Evolutionary conservation across 2,797 vertebrate genomes (phyloP), one percentile per base, ranked within the genome.

Genomic region (Orestias chungarensis): DNA sequence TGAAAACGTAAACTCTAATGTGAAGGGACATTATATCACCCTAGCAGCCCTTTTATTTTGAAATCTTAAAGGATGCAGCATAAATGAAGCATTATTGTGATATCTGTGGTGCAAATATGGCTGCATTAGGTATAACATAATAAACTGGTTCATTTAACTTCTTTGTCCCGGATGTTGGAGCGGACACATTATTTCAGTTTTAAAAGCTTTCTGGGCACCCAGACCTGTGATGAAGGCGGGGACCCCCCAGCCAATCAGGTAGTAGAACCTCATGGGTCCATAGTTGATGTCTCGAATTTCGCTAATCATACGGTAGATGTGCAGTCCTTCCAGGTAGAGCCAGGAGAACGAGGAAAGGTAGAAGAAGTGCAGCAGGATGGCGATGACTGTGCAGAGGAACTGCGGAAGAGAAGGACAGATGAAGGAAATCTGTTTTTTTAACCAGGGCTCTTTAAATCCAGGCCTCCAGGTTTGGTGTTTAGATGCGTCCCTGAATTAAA

Each of bases 261-360:
- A 97, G 94, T 99, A 99, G 93, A 99, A 99, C 55, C 97, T 95
- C 97, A 99, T 99, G 75, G 97, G 96, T 54, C 97, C 96, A 0
- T 95, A 95, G 81, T 98, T 98, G 75, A 99, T 95, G 64, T 97
- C 96, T 3, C 97, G 95, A 68, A 96, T 94, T 87, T 99, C 97
- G 0, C 94, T 97, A 84, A 96, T 93, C 71, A 96, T 95, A 71
- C 97, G 96, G 92, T 99, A 97, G 15, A 97, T 90, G 69, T 99
- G 97, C 82, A 99, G 93, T 1, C 95, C 95, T 87, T 99, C 97
- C 89, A 99, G 93, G 86, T 99, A 95, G 7, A 96, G 95, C 97
- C 97, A 98, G 75, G 96, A 95, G 83, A 99, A 98, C 0, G 96
- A 93, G 85, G 97, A 98, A 86, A 98, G 94, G 91, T 97, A 98